Evolutionary conservation across 2,888 invertebrate species (phyloP), one percentile per base, ranked within the genome.

Genomic region (Orthonevra nobilis): DNA sequence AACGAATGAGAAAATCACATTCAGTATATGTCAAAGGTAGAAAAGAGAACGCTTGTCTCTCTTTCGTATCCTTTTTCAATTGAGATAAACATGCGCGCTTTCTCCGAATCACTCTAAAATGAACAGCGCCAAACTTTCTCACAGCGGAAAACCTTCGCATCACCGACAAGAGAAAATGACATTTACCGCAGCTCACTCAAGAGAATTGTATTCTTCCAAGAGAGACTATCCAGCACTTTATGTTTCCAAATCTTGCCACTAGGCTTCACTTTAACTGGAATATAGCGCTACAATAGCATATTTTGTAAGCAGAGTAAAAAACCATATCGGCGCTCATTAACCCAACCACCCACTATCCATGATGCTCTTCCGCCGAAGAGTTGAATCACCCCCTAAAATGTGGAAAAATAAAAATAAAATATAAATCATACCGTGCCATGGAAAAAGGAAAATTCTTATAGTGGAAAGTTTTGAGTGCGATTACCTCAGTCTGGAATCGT

Each of bases 401-500:
- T 19, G 38, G 12, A 7, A 28, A 46, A 4, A 4, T 5, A 70
- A 56, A n/a, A n/a, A n/a, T n/a, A n/a, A n/a, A n/a, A n/a, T n/a
- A n/a, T n/a, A n/a, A n/a, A n/a, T n/a, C n/a, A n/a, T n/a, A n/a
- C n/a, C n/a, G n/a, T n/a, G n/a, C n/a, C n/a, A n/a, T n/a, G n/a
- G n/a, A n/a, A 73, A 60, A 54, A 63, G 60, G 50, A 72, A 77
- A 72, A 77, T 81, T 81, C 74, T 81, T 81, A 81, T 81, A 81
- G 81, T 74, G 68, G 74, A 82, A 82, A 81, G 75, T 81, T 81
- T 82, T 85, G 85, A 86, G 87, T 87, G 83, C 86, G 85, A 86
- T 86, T 86, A 86, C 87, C 86, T 86, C 86, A 88, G 88, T 88
- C 87, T 88, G 86, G 86, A 87, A 86, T 86, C 86, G 86, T 84